phyloP scores from a whole-genome alignment of 1,140 invertebrate genomes.

The Meloidogyne hapla region DNA sequence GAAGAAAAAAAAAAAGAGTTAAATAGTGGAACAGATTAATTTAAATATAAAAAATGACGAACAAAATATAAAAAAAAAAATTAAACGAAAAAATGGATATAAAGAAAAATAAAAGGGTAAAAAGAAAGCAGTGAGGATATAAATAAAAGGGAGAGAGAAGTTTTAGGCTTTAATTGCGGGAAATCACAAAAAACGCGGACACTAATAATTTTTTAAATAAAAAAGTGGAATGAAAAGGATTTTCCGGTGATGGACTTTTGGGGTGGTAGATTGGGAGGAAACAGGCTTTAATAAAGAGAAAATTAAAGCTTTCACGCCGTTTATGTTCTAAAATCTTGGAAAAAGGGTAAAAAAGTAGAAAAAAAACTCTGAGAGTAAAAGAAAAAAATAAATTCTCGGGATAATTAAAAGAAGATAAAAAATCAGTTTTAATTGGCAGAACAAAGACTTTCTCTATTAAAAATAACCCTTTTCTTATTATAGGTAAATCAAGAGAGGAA shows the following conservation, averaged over 20 bases:
- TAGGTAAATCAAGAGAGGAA: neutral
- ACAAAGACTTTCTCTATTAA: neutral
- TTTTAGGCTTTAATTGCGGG: neutral
- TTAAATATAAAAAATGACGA: too few species aligned
- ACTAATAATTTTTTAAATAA: neutral
- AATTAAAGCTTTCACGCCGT: neutral
- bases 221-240: neutral
- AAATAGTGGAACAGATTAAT: too few species aligned
- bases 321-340: neutral
- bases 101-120: neutral
- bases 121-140: neutral
- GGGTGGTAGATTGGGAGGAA: neutral
- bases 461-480: neutral
- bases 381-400: neutral
- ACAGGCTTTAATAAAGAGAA: neutral
- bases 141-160: neutral
- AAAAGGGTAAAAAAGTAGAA: neutral
- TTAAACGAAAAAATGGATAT: too few species aligned
- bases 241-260: neutral
- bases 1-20: neutral
- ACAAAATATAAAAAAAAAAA: too few species aligned
- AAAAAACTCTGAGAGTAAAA: neutral
- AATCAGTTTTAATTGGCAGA: neutral
- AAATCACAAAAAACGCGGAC: neutral
- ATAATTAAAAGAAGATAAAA: neutral